These are phyloP conservation scores for Hypotaenidia okinawae DNA, from an alignment of 2,797 vertebrate species.

Conservation along the genomic window DNA sequence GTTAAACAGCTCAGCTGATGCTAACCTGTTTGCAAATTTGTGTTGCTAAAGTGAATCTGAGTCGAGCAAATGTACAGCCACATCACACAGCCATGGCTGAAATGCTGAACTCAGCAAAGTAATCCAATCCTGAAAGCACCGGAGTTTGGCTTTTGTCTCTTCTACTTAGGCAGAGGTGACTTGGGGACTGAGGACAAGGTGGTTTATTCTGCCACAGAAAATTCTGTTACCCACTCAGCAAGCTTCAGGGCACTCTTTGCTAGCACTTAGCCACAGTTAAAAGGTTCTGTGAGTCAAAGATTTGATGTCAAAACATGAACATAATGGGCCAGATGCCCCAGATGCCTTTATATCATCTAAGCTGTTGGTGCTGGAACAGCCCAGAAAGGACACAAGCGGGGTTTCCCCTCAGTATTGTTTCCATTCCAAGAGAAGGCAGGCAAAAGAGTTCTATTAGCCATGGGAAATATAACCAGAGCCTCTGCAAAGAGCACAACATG, in stretches of 20 bases:
- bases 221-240: neutral
- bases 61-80: neutral
- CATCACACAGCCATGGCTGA: neutral
- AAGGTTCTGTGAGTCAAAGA: neutral
- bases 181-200: neutral
- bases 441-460: constrained; percentile 14
- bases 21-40: neutral
- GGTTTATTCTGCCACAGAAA: neutral
- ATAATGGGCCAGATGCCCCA: neutral
- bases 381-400: neutral
- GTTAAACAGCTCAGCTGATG: neutral
- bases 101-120: neutral
- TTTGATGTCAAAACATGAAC: neutral
- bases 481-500: neutral
- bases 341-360: neutral
- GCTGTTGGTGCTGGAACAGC: neutral
- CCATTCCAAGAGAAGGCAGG: neutral
- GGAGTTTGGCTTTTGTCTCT: neutral
- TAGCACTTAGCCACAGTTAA: neutral
- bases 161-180: neutral
- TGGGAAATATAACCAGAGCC: neutral
- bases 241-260: neutral
- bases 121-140: neutral
- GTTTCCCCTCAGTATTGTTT: neutral
- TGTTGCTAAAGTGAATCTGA: neutral